Base-by-base conservation (phyloP, 2,113 vertebrate genomes). In the Macquaria ambigua region DNA sequence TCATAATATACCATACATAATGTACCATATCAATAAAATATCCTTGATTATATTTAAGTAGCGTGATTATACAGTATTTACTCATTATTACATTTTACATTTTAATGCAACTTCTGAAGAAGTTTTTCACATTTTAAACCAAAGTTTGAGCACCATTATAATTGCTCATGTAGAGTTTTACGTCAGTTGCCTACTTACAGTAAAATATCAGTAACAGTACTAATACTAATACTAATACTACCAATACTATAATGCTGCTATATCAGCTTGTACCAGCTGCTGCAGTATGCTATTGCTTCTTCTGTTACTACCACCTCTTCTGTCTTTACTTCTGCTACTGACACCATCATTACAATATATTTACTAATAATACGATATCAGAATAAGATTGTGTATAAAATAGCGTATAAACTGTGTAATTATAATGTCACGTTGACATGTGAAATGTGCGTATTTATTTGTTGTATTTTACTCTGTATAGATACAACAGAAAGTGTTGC, bases 401-500 rank as follows among this genome's bases (percentile, higher is more conserved):
- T 53, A 46, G 2, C 16, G 31, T 2, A 3, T 52, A 14, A 11
- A 20, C 4, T 16, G 16, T 55, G 50, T 46, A 5, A 58, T 76
- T 1, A 20, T 8, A 41, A 58, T 25, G 5, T 64, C 50, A 34
- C 28, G 1, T 16, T 76, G 11, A 43, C 48, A 55, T n/a, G n/a
- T 48, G 3, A 28, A 28, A 34, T 25, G 21, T 31, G 12, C 7
- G 16, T 41, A 23, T 73, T 63, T 15, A 50, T 50, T 68, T 5
- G 6, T 50, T 31, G 62, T 20, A 1, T 8, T 68, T 23, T 52
- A 34, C 4, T 18, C 43, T 39, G 23, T 11, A 8, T 16, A 23
- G 4, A 6, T 8, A 5, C 1, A 23, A 56, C 14, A 25, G 2
- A n/a, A 20, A 7, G 0, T 5, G 2, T 0, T 15, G 1, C 2